These are phyloP conservation scores for Sepioteuthis lessoniana DNA, from an alignment of 2,888 invertebrate genomes.

Conservation along the genomic window DNA sequence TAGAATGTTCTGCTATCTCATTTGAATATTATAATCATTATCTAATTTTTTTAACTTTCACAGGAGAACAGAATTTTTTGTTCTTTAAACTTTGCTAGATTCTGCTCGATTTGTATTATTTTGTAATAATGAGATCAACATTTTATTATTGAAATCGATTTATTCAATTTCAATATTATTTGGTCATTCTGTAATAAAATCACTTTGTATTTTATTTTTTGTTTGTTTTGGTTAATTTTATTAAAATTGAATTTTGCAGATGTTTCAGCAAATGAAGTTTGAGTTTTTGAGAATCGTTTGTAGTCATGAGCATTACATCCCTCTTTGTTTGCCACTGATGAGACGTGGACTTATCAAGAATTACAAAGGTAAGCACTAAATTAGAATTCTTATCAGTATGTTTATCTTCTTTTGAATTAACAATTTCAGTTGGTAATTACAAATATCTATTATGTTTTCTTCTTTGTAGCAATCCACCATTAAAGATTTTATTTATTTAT, in stretches of 20 bases:
- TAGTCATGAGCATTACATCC: conserved; percentile 94
- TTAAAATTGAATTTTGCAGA: conserved; percentile 75
- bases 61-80: too few species aligned
- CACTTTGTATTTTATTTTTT: neutral
- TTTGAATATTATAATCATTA: too few species aligned
- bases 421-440: neutral
- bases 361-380: conserved; percentile 73
- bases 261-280: conserved; percentile 92
- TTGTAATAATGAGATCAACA: neutral
- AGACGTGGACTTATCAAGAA: conserved; percentile 72
- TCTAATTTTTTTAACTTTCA: too few species aligned
- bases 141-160: neutral
- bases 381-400: neutral
- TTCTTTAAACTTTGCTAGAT: too few species aligned
- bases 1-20: too few species aligned
- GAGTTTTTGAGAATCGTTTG: conserved; percentile 92
- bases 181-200: neutral
- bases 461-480: too few species aligned
- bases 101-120: neutral
- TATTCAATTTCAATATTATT: too few species aligned
- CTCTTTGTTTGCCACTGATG: conserved; percentile 87
- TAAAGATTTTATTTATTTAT: too few species aligned
- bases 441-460: neutral
- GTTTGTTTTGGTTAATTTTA: conserved; percentile 1
- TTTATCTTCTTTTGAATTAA: neutral